These are phyloP conservation scores for Apocrypta bakeri DNA, from an alignment of 1,140 invertebrate species.

Conservation along the genomic window DNA sequence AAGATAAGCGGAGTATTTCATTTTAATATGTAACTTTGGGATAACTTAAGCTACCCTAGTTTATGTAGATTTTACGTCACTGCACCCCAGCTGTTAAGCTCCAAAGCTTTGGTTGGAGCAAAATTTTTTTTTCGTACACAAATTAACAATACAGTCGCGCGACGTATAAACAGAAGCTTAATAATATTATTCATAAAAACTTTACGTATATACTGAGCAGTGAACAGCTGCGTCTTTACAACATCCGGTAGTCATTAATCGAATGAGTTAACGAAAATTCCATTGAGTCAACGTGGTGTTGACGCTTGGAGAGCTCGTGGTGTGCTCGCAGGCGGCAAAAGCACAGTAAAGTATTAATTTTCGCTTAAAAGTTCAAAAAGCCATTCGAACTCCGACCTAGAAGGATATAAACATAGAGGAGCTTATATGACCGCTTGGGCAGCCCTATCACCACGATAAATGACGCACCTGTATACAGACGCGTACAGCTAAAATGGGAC, in stretches of 20 bases:
- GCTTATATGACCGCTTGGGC: neutral
- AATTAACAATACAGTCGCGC: no score
- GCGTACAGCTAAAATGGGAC: constrained; percentile 3
- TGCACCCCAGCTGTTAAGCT: no score
- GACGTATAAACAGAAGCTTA: neutral
- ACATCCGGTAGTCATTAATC: neutral
- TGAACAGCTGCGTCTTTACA: neutral
- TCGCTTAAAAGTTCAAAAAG: constrained; percentile 15
- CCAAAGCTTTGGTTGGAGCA: no score
- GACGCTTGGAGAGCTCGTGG: no score
- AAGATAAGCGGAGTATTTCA: no score
- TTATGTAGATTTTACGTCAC: no score
- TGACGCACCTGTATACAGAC: neutral
- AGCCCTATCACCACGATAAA: constrained; percentile 1
- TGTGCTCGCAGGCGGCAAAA: neutral
- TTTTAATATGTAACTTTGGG: no score
- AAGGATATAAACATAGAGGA: neutral
- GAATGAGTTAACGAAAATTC: neutral
- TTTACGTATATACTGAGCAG: no score
- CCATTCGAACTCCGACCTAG: neutral
- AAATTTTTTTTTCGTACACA: no score
- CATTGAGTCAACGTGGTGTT: neutral
- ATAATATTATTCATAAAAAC: neutral
- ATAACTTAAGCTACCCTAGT: no score
- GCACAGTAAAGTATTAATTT: constrained; percentile 21